Evolutionary conservation across 2,888 invertebrate species (phyloP).

Genomic region (Caenorhabditis macrosperma): DNA sequence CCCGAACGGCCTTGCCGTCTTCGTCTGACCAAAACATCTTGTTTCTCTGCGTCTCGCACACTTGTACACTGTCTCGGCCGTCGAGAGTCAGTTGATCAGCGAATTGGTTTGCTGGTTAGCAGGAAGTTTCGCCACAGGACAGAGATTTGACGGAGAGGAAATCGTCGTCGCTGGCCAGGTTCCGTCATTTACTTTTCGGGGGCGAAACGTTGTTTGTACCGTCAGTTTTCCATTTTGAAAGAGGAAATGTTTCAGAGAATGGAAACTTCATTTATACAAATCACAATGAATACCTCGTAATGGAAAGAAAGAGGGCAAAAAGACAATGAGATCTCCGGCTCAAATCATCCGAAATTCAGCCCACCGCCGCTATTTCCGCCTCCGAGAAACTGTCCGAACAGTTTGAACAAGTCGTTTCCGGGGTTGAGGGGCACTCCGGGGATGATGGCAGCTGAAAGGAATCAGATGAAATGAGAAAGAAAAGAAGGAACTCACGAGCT

Average conservation of each 20-base stretch:
- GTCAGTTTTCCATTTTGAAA: no score
- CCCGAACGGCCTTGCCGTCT: slow-evolving; percentile 44
- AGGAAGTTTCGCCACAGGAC: slow-evolving; percentile 36
- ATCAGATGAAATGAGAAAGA: not conserved
- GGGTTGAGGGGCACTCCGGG: slow-evolving; percentile 57
- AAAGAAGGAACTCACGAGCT: slow-evolving; percentile 51
- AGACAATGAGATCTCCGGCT: slow-evolving; percentile 17
- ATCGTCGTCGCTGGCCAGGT: no score
- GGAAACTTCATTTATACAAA: slow-evolving; percentile 18
- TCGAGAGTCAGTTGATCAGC: slow-evolving; percentile 25
- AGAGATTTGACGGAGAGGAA: slow-evolving; percentile 7
- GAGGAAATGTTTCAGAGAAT: not conserved
- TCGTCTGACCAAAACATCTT: slow-evolving; percentile 31
- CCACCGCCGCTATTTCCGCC: slow-evolving; percentile 54
- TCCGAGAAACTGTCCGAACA: slow-evolving; percentile 64
- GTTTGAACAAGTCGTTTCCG: slow-evolving; percentile 61
- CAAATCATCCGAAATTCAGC: slow-evolving; percentile 43
- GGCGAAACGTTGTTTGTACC: no score
- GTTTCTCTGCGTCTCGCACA: slow-evolving; percentile 21
- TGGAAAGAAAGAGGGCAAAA: slow-evolving; percentile 18
- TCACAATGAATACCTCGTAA: slow-evolving; percentile 38
- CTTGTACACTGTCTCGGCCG: not conserved
- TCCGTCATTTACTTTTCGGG: no score
- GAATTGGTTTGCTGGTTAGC: slow-evolving; percentile 15
- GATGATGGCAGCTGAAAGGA: slow-evolving; percentile 57